Evolutionary conservation across 2,797 vertebrate species (phyloP), one percentile per base, ranked within the genome.

Genomic region (Otolemur crassicaudatus): DNA sequence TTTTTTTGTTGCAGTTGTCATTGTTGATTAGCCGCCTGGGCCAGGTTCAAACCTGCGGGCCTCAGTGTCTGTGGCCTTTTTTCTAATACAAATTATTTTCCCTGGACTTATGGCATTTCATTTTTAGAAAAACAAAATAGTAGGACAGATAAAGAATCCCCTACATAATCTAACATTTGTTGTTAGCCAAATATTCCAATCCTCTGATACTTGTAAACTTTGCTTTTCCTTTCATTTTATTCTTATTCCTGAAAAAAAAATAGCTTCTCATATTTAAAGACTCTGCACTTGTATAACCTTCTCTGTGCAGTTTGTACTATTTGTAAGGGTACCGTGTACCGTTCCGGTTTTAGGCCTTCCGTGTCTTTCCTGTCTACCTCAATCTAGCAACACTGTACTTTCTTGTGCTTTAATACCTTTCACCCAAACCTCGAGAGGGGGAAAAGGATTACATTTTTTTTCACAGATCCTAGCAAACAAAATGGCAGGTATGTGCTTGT

Each of bases 51-150:
- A 53, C 49, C 49, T 53, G 49, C 49, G 3, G 16, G 49, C 49
- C 49, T 53, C 14, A 4, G 49, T 53, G 49, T 53, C 14, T 49
- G 46, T 49, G 46, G 46, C 46, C n/a, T 80, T 3, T 84, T 89
- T 90, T 95, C 67, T 93, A 80, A 77, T 31, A 60, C 2, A 75
- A 75, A 60, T 85, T 85, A 23, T 67, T n/a, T 65, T 94, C 84
- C 19, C 11, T 84, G 19, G 60, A 61, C 2, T 63, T 79, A 34
- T 29, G 17, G 25, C 29, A 19, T 46, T 86, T 90, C 23, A n/a
- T 81, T 82, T 40, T 8, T 58, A 77, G 29, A 56, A 76, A 87
- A 72, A 49, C 31, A 84, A 77, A 88, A 72, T 91, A 67, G 3
- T 67, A 76, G 8, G 91, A 93, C 3, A 65, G n/a, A 14, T 76